Conservation (phyloP, 2,113 vertebrate genomes). For the Thryonomys swinderianus region DNA sequence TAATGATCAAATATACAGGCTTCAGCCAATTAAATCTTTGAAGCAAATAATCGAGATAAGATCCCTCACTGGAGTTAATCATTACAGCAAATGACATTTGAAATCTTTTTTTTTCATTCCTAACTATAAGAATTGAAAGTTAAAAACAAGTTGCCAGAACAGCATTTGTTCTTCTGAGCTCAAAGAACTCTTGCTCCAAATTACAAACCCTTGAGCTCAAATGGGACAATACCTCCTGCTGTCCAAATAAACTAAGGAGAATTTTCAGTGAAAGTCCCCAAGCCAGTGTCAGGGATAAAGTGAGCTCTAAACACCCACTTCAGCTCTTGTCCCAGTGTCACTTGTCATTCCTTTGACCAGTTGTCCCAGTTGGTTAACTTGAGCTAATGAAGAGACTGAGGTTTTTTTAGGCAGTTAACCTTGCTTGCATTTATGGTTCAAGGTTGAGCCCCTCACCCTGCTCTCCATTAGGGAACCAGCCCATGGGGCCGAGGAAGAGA, state of each 20-base stretch:
- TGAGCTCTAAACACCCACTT: neutral
- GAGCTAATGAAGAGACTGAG: neutral
- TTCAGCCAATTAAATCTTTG: constrained; percentile 65
- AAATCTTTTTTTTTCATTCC: constrained; percentile 27
- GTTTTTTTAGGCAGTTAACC: neutral
- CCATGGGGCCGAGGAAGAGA: accelerated
- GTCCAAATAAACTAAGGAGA: constrained; percentile 5
- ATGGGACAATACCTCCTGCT: neutral
- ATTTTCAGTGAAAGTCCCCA: neutral
- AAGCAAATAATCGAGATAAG: constrained; percentile 62
- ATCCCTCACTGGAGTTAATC: constrained; percentile 49
- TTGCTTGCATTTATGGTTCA: neutral
- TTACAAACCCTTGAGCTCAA: neutral
- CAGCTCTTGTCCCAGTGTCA: neutral
- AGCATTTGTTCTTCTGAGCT: constrained; percentile 32
- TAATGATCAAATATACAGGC: constrained; percentile 67
- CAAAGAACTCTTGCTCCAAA: constrained; percentile 39
- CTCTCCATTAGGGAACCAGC: neutral
- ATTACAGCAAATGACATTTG: constrained; percentile 53
- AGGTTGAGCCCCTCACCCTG: neutral
- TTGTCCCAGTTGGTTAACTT: neutral
- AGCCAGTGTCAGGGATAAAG: neutral
- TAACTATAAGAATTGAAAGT: constrained; percentile 61
- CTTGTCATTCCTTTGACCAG: neutral
- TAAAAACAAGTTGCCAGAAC: constrained; percentile 48